A percentile compares a stretch with the other conserved stretches of the same genome.
Conservation (phyloP, 2,113 vertebrate species). For the Petroica traversi region DNA sequence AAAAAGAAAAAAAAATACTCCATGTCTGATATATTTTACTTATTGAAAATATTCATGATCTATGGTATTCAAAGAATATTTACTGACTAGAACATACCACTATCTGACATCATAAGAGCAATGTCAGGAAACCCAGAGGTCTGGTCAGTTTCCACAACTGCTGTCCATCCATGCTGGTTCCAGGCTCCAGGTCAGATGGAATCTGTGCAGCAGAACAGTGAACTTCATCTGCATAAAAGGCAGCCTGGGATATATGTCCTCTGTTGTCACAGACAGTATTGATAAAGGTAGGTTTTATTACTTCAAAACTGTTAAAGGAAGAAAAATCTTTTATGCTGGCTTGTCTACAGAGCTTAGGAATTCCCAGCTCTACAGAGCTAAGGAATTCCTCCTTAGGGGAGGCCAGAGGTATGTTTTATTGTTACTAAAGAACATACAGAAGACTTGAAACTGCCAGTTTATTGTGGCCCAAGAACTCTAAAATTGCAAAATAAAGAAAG, state of each 20-base stretch:
- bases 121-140: background rate
- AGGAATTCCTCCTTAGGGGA: background rate
- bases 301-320: background rate
- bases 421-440: background rate
- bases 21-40: background rate
- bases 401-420: background rate
- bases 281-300: background rate
- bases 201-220: background rate
- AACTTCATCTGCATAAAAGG: background rate
- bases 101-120: background rate
- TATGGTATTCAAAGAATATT: background rate
- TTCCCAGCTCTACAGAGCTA: background rate
- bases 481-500: conserved; percentile 19
- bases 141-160: rapidly evolving
- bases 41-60: background rate
- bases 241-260: background rate
- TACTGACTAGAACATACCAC: background rate
- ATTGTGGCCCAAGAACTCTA: background rate
- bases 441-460: conserved; percentile 3
- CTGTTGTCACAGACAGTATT: background rate
- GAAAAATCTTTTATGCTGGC: background rate
- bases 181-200: background rate
- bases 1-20: background rate
- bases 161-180: rapidly evolving
- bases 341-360: background rate